Evolutionary conservation across 2,113 vertebrate species (phyloP), one percentile per base, ranked within the genome.

Genomic region (Tragelaphus imberbis): DNA sequence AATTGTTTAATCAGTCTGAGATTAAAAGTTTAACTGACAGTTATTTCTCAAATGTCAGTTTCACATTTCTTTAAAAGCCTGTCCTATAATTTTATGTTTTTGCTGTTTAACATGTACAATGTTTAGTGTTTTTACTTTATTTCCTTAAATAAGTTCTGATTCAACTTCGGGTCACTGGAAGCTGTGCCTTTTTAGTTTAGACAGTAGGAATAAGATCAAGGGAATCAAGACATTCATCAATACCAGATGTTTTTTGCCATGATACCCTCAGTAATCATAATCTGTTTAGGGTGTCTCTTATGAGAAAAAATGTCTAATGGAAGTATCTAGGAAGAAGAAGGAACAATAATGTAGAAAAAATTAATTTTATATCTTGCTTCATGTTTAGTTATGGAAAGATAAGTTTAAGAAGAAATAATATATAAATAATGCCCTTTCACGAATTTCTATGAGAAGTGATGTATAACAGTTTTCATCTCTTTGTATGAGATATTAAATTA

Each of bases 101-200:
- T 95, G 12, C 15, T 97, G 23, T 79, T 96, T 90, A 90, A 49
- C 90, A 11, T 81, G 84, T 88, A 47, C 33, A 92, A 4, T 68
- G 6, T 95, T 97, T 80, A 55, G 11, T 53, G 11, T 92, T 96
- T 96, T 94, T 14, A 90, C 84, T 93, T 92, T 92, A 28, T 77
- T 94, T 97, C 90, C 94, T 81, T 80, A 59, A 88, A 19, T 15
- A 96, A 75, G 25, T 59, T 80, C 25, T 90, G 40, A 3, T 82
- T 90, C 88, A 77, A 86, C 58, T 55, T 94, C 63, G 61, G 55
- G 51, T 96, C 21, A 33, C 21, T 47, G 49, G 68, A 79, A 47
- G 55, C 25, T 81, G 2, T 53, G 25, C 27, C 15, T 96, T 89
- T 91, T 33, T 59, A 82, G 11, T 53, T 94, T 84, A 96, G 33